Evolutionary conservation across 2,113 vertebrate genomes (phyloP).

Genomic region (Cisticola juncidis): DNA sequence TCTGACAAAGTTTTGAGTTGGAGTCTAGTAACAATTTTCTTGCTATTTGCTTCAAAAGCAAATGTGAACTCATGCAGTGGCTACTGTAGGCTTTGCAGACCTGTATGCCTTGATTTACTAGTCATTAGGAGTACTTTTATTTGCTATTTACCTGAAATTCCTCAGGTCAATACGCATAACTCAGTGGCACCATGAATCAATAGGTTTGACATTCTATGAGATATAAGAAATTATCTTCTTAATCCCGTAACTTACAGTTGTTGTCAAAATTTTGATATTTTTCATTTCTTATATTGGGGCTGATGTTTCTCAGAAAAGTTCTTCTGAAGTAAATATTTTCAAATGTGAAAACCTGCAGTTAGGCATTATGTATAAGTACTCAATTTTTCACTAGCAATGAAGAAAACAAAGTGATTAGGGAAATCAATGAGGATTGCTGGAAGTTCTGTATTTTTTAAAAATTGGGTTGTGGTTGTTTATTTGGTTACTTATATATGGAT

Average conservation of each 20-base stretch:
- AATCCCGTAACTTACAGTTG: neutral
- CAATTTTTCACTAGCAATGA: neutral
- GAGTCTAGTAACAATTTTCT: neutral
- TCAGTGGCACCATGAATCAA: neutral
- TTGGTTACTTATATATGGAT: constrained; percentile 27
- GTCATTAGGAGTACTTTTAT: neutral
- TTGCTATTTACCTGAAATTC: neutral
- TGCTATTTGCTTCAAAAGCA: neutral
- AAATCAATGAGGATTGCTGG: constrained; percentile 29
- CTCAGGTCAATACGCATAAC: neutral
- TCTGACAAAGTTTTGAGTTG: neutral
- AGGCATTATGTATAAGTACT: neutral
- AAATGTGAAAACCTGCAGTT: neutral
- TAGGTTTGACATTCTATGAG: neutral
- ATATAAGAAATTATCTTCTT: neutral
- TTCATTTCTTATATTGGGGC: neutral
- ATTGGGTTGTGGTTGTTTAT: constrained; percentile 20
- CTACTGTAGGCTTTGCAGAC: neutral
- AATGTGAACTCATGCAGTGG: neutral
- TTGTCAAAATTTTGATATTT: neutral
- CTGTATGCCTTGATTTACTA: neutral
- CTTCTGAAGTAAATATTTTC: neutral
- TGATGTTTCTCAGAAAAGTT: neutral
- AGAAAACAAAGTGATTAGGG: neutral
- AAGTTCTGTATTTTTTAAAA: neutral